These are phyloP conservation scores for Ochotona curzoniae DNA, from an alignment of 2,113 vertebrate genomes.

Conservation along the genomic window DNA sequence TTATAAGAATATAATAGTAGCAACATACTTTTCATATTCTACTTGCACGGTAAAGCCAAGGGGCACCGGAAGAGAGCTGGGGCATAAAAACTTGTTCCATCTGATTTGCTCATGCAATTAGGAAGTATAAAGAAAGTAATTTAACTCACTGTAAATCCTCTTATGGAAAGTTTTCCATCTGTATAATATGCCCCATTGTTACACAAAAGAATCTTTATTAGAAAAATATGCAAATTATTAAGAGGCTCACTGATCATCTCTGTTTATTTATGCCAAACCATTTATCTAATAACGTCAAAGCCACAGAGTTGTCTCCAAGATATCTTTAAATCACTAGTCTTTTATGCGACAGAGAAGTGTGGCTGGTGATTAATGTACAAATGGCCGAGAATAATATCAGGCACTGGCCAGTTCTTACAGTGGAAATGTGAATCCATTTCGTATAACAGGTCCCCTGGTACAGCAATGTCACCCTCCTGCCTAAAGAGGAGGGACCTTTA, in stretches of 20 bases:
- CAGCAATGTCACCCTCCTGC: not conserved
- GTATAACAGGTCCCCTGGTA: not conserved
- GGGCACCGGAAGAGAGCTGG: not conserved
- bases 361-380: not conserved
- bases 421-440: not conserved
- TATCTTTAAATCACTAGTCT: slow-evolving; percentile 55
- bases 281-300: slow-evolving; percentile 66
- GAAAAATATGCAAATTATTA: slow-evolving; percentile 78
- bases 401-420: not conserved
- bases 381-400: not conserved
- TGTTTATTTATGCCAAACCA: slow-evolving; percentile 46
- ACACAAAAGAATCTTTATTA: not conserved
- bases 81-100: not conserved
- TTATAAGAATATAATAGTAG: not conserved
- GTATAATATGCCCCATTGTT: slow-evolving; percentile 32
- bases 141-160: not conserved
- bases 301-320: slow-evolving; percentile 72
- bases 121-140: not conserved
- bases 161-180: not conserved
- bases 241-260: slow-evolving; percentile 76
- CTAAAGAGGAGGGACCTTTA: not conserved
- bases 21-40: not conserved
- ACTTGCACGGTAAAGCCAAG: not conserved
- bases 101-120: not conserved
- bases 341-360: not conserved